phyloP scores from a whole-genome alignment of 2,113 vertebrate species.

The Axis porcinus region DNA sequence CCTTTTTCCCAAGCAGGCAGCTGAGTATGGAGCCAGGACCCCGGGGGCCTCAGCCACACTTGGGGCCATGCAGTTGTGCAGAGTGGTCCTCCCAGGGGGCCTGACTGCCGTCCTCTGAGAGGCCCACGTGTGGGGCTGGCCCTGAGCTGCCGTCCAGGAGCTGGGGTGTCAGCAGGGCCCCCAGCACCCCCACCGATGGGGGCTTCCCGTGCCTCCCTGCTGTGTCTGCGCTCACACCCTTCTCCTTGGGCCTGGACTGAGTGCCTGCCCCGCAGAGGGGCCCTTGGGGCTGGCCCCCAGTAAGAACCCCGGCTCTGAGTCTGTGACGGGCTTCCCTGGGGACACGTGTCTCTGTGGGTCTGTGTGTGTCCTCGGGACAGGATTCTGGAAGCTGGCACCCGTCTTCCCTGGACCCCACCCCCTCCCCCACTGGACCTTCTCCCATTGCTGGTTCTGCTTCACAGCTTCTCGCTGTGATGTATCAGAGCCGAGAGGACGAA shows the following conservation, averaged over 20 bases:
- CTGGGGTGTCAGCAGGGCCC: rapidly evolving
- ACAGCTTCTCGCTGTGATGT: too few relatives aligned
- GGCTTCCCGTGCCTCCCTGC: too few relatives aligned
- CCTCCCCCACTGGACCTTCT: rapidly evolving
- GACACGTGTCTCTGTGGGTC: not conserved
- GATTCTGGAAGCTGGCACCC: not conserved
- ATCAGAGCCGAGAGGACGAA: not conserved
- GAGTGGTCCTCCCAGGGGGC: not conserved
- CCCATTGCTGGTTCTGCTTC: rapidly evolving
- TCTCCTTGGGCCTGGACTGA: not conserved
- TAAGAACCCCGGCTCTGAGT: not conserved
- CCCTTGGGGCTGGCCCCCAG: not conserved
- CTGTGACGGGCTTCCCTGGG: not conserved
- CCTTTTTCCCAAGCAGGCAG: not conserved
- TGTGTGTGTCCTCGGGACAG: rapidly evolving
- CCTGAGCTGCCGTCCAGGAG: rapidly evolving
- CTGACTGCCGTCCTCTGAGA: rapidly evolving
- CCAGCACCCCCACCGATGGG: not conserved
- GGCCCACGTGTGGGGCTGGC: rapidly evolving
- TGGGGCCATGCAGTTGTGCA: not conserved
- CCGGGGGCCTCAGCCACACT: rapidly evolving
- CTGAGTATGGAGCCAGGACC: not conserved
- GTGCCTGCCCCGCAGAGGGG: not conserved
- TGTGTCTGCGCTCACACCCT: not conserved
- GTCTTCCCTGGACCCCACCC: not conserved